Percentiles rank a stretch among this genome's conserved stretches.
phyloP scores from a whole-genome alignment of 2,113 vertebrate species.

The Gasterosteus aculeatus region DNA sequence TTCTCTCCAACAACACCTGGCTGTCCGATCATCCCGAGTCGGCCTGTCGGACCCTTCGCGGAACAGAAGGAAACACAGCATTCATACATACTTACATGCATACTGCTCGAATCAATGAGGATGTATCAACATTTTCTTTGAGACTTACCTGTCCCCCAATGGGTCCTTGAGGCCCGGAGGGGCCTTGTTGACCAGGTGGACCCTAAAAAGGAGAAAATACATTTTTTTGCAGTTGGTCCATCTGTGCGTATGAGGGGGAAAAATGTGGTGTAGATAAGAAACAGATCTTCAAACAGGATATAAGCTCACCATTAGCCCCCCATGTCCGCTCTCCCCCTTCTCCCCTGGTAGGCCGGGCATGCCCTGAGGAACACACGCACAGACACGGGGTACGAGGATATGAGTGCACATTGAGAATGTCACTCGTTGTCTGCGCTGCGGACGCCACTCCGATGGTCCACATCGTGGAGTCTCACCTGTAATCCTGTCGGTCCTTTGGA shows the following conservation, averaged over 20 bases:
- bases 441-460: background rate
- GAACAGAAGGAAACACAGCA: background rate
- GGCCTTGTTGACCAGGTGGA: constrained; percentile 80
- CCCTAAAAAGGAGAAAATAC: constrained; percentile 60
- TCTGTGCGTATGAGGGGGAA: background rate
- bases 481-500: constrained; percentile 79
- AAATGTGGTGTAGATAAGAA: background rate
- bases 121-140: background rate
- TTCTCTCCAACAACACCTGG: constrained; percentile 92
- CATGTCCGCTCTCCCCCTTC: constrained; percentile 81
- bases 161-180: constrained; percentile 88
- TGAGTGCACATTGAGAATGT: background rate
- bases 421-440: background rate
- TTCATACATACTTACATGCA: background rate
- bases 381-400: constrained; percentile 6
- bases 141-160: constrained; percentile 83
- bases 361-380: constrained; percentile 63
- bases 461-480: constrained; percentile 70
- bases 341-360: constrained; percentile 83
- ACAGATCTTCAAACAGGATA: background rate
- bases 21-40: constrained; percentile 85
- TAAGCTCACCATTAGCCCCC: constrained; percentile 75
- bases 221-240: background rate
- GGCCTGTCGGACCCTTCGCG: constrained; percentile 73
- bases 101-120: background rate